Base-by-base conservation (phyloP, 2,888 invertebrate species). In the Lycophotia porphyrea region DNA sequence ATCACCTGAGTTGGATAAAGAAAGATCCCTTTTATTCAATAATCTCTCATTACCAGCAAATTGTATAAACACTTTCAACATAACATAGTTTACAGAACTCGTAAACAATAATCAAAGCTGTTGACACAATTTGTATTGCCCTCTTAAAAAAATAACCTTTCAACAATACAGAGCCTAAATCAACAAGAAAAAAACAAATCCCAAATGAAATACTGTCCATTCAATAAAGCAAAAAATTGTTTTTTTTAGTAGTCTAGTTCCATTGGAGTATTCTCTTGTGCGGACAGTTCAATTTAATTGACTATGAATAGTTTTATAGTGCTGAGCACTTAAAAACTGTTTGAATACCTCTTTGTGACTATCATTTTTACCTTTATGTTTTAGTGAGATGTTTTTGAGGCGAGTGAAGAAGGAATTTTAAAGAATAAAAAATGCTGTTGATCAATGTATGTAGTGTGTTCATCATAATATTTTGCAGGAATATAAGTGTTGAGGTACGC, bases 141-240 rank as follows among this genome's bases (percentile, higher is more conserved):
- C 31, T 70, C 52, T 52, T 49, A 60, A 64, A 58, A 36, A 69
- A 81, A 72, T 39, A 80, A 66, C 68, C 58, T 39, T 49, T 27
- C 49, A 64, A 52, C 58, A 34, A 71, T 76, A 84, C 60, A 65
- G 34, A 69, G 76, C 61, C 60, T 71, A 74, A 80, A 68, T 27
- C 39, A 84, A 80, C 68, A 84, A 58, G n/a, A n/a, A 76, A 67
- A 71, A 74, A 64, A 49, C 64, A 52, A 60, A 71, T 70, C 60
- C 49, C 49, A 61, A 71, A 80, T 84, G 65, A 74, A 80, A 84
- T 76, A 71, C 68, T 47, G 47, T 24, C 78, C 84, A 85, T 84
- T n/a, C 69, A 78, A 84, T 85, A 82, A 76, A 79, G 42, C 3
- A 42, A 67, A 71, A 69, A 66, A 21, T 31, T 8, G 9, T 60